phyloP scores from a whole-genome alignment of 2,888 invertebrate species.

The Mimas tiliae region DNA sequence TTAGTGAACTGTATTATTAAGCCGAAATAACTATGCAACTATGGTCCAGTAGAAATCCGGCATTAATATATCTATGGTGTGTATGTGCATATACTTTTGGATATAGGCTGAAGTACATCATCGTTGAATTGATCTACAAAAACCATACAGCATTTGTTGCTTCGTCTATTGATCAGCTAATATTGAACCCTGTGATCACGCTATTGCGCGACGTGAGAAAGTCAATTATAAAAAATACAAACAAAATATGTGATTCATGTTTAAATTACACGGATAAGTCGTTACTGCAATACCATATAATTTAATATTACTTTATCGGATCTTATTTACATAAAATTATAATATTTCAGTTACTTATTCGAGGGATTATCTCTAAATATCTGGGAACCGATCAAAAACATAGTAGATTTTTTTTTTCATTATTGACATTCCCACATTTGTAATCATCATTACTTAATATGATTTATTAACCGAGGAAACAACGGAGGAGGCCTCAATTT shows the following conservation, averaged over 20 bases:
- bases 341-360: neutral
- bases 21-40: conserved; percentile 15
- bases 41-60: conserved; percentile 17
- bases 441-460: conserved; percentile 3
- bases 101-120: no score
- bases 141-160: no score
- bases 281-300: neutral
- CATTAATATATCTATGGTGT: neutral
- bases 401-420: neutral
- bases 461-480: no score
- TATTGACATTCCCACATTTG: conserved; percentile 7
- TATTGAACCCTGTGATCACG: neutral
- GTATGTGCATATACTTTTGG: neutral
- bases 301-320: neutral
- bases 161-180: no score
- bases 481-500: no score
- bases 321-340: conserved; percentile 9
- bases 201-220: neutral
- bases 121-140: no score
- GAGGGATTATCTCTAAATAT: neutral
- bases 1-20: conserved; percentile 19
- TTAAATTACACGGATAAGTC: neutral
- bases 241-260: neutral
- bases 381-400: neutral
- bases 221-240: neutral